Conservation (phyloP, 2,797 vertebrate genomes). For the Pseudomugil tenellus region DNA sequence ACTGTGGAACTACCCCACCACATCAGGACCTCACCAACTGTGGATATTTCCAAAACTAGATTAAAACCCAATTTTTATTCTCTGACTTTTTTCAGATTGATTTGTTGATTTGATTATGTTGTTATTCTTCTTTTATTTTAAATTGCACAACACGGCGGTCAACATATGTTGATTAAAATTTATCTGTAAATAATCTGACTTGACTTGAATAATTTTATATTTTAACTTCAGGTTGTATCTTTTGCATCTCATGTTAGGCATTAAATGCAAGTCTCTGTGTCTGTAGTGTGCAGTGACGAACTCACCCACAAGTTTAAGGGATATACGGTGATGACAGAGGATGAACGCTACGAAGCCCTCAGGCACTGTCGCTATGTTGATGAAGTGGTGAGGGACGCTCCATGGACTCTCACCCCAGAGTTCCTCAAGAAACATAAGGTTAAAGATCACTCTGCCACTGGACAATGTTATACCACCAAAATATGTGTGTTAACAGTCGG, state of each 20-base stretch:
- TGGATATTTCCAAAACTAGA: too few relatives aligned
- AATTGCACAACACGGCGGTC: too few relatives aligned
- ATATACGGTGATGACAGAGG: conserved; percentile 98
- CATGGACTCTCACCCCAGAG: conserved; percentile 92
- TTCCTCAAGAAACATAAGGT: conserved; percentile 97
- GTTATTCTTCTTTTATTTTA: too few relatives aligned
- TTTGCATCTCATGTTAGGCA: not conserved
- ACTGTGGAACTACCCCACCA: too few relatives aligned
- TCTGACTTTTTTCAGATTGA: too few relatives aligned
- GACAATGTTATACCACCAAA: conserved; percentile 1
- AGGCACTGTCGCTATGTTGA: conserved; percentile 98
- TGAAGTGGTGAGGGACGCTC: conserved; percentile 95
- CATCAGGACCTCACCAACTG: too few relatives aligned
- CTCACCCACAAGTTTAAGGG: conserved; percentile 97
- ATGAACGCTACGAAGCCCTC: conserved; percentile 94
- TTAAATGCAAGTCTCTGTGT: conserved; percentile 15
- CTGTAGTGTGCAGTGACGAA: conserved; percentile 94
- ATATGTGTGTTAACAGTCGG: conserved; percentile 23
- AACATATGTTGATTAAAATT: not conserved
- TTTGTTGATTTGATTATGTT: too few relatives aligned
- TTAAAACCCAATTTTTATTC: too few relatives aligned
- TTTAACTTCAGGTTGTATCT: not conserved
- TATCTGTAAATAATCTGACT: too few relatives aligned
- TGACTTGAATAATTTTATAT: not conserved
- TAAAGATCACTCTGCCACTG: conserved; percentile 74